Evolutionary conservation across 2,797 vertebrate species (phyloP).

Genomic region (Microctenopoma stevenorrisi): DNA sequence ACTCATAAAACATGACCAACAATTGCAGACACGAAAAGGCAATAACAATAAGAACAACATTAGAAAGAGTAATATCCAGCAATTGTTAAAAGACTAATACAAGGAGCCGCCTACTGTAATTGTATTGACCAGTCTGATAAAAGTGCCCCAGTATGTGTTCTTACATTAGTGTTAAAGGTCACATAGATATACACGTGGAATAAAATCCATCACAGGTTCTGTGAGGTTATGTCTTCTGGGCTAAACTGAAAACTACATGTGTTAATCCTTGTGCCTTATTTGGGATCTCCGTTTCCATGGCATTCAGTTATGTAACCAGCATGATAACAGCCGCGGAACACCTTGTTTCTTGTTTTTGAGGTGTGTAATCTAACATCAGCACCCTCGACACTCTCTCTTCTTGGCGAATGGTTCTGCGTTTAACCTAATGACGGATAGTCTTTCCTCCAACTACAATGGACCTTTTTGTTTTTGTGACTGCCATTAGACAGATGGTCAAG

Average conservation of each 20-base stretch:
- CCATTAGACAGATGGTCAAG: not conserved
- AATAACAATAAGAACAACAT: not conserved
- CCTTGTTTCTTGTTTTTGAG: not conserved
- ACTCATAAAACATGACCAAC: not conserved
- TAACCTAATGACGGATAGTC: not conserved
- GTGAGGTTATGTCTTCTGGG: not conserved
- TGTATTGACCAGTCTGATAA: not conserved
- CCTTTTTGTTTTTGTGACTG: not conserved
- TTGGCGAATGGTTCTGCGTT: not conserved
- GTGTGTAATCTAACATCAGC: not conserved
- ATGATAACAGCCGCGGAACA: not conserved
- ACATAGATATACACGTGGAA: not conserved
- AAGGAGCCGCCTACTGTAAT: not conserved
- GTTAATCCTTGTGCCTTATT: not conserved
- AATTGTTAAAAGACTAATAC: constrained; percentile 9
- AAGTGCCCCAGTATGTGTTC: not conserved
- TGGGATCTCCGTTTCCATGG: not conserved
- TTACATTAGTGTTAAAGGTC: not conserved
- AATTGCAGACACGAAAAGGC: not conserved
- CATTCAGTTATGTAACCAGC: not conserved
- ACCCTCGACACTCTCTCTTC: too few relatives aligned
- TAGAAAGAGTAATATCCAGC: not conserved
- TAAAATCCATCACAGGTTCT: not conserved
- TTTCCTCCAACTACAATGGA: not conserved
- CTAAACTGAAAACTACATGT: not conserved